A percentile compares a stretch with the other conserved stretches of the same genome.
These are phyloP conservation scores for Scaptomyza graminum DNA, from an alignment of 1,140 invertebrate genomes.

Conservation along the genomic window DNA sequence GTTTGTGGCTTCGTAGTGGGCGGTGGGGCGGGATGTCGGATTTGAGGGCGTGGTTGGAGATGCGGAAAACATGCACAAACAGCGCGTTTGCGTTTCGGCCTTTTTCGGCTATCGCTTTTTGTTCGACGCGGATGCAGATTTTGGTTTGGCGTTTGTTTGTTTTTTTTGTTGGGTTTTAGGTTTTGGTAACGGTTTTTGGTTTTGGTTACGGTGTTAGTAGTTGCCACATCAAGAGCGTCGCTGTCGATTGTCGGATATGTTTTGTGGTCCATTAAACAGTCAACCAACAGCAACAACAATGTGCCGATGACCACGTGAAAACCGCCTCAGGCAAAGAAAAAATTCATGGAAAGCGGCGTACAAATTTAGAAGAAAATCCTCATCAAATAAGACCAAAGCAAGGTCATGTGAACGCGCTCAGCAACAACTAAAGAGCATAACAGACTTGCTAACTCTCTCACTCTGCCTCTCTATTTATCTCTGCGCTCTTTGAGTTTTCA, in stretches of 20 bases:
- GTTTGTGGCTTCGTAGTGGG: neutral
- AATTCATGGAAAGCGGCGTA: slow-evolving; percentile 66
- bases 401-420: slow-evolving; percentile 63
- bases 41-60: slow-evolving; percentile 11
- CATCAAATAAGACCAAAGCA: slow-evolving; percentile 74
- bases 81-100: slow-evolving; percentile 39
- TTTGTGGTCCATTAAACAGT: slow-evolving; percentile 75
- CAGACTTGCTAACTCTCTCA: neutral
- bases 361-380: slow-evolving; percentile 67
- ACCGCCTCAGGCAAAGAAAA: slow-evolving; percentile 22
- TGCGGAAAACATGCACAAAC: slow-evolving; percentile 51
- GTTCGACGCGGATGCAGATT: slow-evolving; percentile 42
- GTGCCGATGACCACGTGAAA: neutral
- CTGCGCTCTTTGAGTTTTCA: slow-evolving; percentile 28
- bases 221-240: slow-evolving; percentile 36
- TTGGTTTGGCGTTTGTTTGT: slow-evolving; percentile 26
- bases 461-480: neutral
- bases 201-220: slow-evolving; percentile 33
- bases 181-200: slow-evolving; percentile 23
- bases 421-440: slow-evolving; percentile 15
- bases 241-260: slow-evolving; percentile 58
- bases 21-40: neutral
- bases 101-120: slow-evolving; percentile 64
- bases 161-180: slow-evolving; percentile 11
- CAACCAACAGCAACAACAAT: slow-evolving; percentile 34